Evolutionary conservation across 2,113 vertebrate species (phyloP).

Genomic region (Pangasianodon gigas): DNA sequence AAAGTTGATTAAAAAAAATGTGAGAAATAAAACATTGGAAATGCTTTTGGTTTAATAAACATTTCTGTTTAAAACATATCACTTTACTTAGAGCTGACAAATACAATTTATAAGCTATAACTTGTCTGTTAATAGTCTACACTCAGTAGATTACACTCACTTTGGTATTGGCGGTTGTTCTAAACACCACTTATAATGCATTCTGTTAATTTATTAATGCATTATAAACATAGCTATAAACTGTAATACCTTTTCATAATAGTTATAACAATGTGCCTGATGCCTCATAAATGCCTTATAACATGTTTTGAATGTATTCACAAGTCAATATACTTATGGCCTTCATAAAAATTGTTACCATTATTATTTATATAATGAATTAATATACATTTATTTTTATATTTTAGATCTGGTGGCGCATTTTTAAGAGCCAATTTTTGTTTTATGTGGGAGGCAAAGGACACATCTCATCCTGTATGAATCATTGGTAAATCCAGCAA

Average conservation of each 20-base stretch:
- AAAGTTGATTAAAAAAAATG: background rate
- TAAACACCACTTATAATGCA: background rate
- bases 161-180: background rate
- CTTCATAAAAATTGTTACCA: background rate
- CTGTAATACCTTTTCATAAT: background rate
- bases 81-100: background rate
- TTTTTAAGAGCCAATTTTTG: background rate
- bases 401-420: background rate
- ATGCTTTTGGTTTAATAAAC: background rate
- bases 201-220: background rate
- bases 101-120: background rate
- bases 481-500: background rate
- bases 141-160: background rate
- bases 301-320: background rate
- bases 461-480: background rate
- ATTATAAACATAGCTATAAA: background rate
- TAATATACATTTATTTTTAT: background rate
- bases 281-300: background rate
- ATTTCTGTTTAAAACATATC: no score
- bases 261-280: background rate
- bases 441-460: background rate
- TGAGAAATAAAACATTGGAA: background rate
- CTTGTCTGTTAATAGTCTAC: background rate
- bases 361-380: background rate
- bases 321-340: background rate